Evolutionary conservation across 2,797 vertebrate species (phyloP).

Genomic region (Sciurus vulgaris): DNA sequence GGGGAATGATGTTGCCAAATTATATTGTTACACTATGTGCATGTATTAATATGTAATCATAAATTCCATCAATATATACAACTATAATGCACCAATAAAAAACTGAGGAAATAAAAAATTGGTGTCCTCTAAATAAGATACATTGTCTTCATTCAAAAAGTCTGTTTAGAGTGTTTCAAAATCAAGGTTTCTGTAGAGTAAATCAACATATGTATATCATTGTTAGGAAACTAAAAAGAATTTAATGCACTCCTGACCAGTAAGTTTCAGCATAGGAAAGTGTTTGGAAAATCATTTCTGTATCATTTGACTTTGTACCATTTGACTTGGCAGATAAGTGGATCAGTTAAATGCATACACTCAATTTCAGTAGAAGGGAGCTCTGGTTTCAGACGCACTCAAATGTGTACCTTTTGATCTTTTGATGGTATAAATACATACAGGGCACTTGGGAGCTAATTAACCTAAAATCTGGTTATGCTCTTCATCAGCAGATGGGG

Average conservation of each 20-base stretch:
- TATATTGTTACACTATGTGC: too few relatives aligned
- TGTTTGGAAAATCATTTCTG: background rate
- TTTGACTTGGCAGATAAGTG: slow-evolving; percentile 38
- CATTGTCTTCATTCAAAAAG: background rate
- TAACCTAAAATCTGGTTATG: slow-evolving; percentile 80
- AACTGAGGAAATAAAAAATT: too few relatives aligned
- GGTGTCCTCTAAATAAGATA: background rate
- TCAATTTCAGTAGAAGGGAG: slow-evolving; percentile 58
- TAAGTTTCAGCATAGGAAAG: background rate
- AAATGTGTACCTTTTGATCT: slow-evolving; percentile 75
- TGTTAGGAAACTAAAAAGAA: slow-evolving; percentile 20
- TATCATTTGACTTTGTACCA: background rate
- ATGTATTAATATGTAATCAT: too few relatives aligned
- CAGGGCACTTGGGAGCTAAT: slow-evolving; percentile 80
- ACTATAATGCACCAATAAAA: too few relatives aligned
- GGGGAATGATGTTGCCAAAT: too few relatives aligned
- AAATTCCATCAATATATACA: too few relatives aligned
- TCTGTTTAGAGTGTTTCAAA: background rate
- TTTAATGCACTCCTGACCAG: background rate
- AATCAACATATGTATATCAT: background rate
- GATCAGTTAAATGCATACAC: slow-evolving; percentile 1
- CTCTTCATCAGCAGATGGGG: slow-evolving; percentile 75
- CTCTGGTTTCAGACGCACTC: slow-evolving; percentile 62
- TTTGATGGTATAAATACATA: slow-evolving; percentile 79
- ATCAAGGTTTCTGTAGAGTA: slow-evolving; percentile 48